phyloP scores from a whole-genome alignment of 2,888 invertebrate genomes.

The Eudemis profundana region DNA sequence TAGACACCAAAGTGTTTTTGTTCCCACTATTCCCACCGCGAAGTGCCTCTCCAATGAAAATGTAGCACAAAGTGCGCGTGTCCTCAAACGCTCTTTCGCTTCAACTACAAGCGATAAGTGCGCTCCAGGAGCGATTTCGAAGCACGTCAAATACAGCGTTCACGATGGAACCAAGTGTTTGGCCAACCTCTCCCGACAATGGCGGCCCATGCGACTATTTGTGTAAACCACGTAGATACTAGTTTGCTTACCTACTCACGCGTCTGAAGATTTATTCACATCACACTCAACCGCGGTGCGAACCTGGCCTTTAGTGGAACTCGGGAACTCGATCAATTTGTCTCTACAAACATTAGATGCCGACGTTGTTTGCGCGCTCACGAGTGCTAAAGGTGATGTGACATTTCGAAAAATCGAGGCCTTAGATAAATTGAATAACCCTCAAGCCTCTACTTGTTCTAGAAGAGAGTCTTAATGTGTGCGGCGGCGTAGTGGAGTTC shows the following conservation, averaged over 20 bases:
- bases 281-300: conserved; percentile 42
- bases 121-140: conserved; percentile 67
- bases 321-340: conserved; percentile 44
- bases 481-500: neutral
- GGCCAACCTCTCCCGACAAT: conserved; percentile 68
- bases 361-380: conserved; percentile 36
- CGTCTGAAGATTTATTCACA: conserved; percentile 62
- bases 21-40: conserved; percentile 21
- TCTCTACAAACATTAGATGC: conserved; percentile 41
- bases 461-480: conserved; percentile 1
- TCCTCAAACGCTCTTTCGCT: conserved; percentile 45
- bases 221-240: conserved; percentile 55
- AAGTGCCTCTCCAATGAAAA: conserved; percentile 33
- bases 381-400: conserved; percentile 38
- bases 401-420: conserved; percentile 18
- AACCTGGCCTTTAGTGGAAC: conserved; percentile 40
- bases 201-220: conserved; percentile 62
- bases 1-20: conserved; percentile 10
- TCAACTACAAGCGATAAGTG: conserved; percentile 55
- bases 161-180: conserved; percentile 65
- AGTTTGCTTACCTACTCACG: conserved; percentile 61
- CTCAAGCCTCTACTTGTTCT: neutral
- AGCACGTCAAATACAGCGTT: conserved; percentile 68
- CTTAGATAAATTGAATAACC: conserved; percentile 28
- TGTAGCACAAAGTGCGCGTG: conserved; percentile 40